Percentiles rank a stretch among this genome's conserved stretches.
These are phyloP conservation scores for Agrochola lota DNA, from an alignment of 2,888 invertebrate species.

Conservation along the genomic window DNA sequence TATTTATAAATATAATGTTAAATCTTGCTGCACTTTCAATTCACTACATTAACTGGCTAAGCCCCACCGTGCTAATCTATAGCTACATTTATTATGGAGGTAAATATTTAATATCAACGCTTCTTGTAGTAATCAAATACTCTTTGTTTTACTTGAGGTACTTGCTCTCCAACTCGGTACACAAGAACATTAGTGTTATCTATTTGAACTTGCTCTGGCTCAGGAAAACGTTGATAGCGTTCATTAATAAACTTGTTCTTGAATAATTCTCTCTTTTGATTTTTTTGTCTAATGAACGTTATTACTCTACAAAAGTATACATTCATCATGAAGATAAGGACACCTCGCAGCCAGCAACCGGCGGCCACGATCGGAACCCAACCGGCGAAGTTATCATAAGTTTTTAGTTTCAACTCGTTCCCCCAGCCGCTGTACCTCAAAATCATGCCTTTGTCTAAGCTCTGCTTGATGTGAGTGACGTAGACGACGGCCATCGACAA, in stretches of 20 bases:
- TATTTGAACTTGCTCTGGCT: slow-evolving; percentile 62
- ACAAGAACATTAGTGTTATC: slow-evolving; percentile 68
- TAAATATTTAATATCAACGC: not conserved
- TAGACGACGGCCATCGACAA: slow-evolving; percentile 83
- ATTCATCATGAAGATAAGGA: slow-evolving; percentile 76
- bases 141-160: slow-evolving; percentile 60
- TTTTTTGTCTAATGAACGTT: slow-evolving; percentile 64
- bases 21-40: not conserved
- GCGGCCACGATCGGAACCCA: slow-evolving; percentile 82
- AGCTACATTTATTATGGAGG: not conserved
- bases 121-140: not conserved
- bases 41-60: too few relatives aligned
- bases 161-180: slow-evolving; percentile 73
- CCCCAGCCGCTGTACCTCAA: slow-evolving; percentile 83
- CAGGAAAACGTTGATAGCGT: slow-evolving; percentile 76
- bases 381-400: slow-evolving; percentile 79
- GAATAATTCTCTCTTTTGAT: slow-evolving; percentile 74
- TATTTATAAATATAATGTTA: not conserved
- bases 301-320: slow-evolving; percentile 76
- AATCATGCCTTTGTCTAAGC: slow-evolving; percentile 83
- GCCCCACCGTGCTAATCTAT: not conserved
- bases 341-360: slow-evolving; percentile 79
- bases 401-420: slow-evolving; percentile 72
- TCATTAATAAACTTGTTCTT: slow-evolving; percentile 63
- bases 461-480: slow-evolving; percentile 82